Evolutionary conservation across 2,113 vertebrate species (phyloP).

Genomic region (Podocnemis expansa): DNA sequence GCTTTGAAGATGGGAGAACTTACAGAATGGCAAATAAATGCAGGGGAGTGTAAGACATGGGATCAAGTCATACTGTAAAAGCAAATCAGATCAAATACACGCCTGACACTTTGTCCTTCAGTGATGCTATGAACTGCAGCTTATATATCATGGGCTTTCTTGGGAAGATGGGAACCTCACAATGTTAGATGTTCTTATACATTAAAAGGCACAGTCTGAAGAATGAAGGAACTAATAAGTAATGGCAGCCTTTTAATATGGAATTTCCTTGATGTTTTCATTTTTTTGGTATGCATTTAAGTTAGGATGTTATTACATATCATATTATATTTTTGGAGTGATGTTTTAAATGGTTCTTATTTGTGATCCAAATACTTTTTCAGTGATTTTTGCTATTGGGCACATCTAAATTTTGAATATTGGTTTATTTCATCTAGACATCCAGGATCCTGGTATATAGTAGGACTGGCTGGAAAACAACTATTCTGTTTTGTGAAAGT

Average conservation of each 20-base stretch:
- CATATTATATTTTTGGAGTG: background rate
- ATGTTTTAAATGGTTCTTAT: background rate
- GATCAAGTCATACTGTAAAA: no score
- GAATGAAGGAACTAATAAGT: background rate
- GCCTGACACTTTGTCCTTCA: accelerated
- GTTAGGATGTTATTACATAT: background rate
- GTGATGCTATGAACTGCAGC: background rate
- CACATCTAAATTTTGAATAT: background rate
- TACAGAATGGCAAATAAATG: no score
- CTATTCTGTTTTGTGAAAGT: background rate
- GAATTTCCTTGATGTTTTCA: accelerated
- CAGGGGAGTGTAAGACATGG: no score
- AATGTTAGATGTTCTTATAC: background rate
- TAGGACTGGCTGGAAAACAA: background rate
- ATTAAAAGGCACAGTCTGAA: background rate
- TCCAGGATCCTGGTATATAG: background rate
- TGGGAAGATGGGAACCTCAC: background rate
- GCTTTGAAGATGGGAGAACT: no score
- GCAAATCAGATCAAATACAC: no score
- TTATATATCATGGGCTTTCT: background rate
- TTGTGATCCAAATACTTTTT: background rate
- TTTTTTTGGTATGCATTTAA: background rate
- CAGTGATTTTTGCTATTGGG: background rate
- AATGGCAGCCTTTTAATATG: background rate
- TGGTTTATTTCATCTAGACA: background rate